Conservation (phyloP, 2,797 vertebrate species). For the Mormyrus proboscirostris region DNA sequence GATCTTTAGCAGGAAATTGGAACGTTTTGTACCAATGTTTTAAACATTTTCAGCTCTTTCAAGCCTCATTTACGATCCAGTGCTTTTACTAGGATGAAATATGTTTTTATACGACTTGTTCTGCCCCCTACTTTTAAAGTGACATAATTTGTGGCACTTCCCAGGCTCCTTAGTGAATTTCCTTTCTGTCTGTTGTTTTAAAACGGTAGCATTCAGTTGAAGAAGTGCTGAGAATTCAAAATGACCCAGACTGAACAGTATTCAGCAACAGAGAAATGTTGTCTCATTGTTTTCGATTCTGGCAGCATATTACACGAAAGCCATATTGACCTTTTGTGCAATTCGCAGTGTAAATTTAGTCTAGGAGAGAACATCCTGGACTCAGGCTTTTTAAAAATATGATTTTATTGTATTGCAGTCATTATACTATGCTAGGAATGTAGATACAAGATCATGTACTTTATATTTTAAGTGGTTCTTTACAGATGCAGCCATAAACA, state of each 20-base stretch:
- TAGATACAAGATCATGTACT: not conserved
- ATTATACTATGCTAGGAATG: constrained; percentile 5
- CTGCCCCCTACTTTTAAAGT: not conserved
- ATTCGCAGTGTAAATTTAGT: constrained; percentile 20
- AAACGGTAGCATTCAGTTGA: not conserved
- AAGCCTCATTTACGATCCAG: not conserved
- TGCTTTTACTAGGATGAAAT: not conserved
- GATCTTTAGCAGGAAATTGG: not conserved
- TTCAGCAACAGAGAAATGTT: not conserved
- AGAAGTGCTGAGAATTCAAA: not conserved
- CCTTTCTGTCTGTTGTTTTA: not conserved
- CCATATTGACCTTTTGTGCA: constrained; percentile 25
- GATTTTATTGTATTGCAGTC: constrained; percentile 12
- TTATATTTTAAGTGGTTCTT: constrained; percentile 5
- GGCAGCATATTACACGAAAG: constrained; percentile 14
- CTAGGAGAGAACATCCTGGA: not conserved
- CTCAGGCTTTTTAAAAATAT: constrained; percentile 5
- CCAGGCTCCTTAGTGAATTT: not conserved
- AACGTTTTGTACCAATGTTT: constrained; percentile 15
- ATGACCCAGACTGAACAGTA: not conserved
- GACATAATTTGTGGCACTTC: not conserved
- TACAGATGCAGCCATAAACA: not conserved
- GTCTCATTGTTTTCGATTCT: not conserved
- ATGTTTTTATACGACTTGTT: not conserved
- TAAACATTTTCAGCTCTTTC: not conserved